Evolutionary conservation across 2,113 vertebrate species (phyloP).

Genomic region (Pseudorectes ferrugineus): DNA sequence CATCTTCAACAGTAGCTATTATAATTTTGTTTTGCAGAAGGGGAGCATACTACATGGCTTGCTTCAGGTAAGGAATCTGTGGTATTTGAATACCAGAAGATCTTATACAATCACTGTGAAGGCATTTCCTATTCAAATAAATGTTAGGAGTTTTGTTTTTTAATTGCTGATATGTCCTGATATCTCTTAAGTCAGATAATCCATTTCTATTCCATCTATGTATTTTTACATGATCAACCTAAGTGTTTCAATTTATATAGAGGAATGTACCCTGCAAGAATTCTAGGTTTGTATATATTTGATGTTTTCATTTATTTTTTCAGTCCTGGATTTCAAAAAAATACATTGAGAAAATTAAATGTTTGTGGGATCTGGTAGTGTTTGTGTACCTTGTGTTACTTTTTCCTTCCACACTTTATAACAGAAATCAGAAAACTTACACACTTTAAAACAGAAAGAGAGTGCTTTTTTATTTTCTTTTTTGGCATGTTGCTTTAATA

Average conservation of each 20-base stretch:
- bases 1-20: neutral
- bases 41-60: neutral
- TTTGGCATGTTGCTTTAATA: neutral
- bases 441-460: neutral
- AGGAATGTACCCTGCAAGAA: neutral
- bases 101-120: neutral
- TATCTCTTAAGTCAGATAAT: neutral
- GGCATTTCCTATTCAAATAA: neutral
- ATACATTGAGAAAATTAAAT: neutral
- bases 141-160: neutral
- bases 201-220: neutral
- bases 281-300: neutral
- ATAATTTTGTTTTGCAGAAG: neutral
- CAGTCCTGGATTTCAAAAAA: neutral
- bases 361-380: accelerated
- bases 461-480: neutral
- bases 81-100: neutral
- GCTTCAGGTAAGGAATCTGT: neutral
- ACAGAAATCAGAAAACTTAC: neutral
- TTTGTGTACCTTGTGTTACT: neutral
- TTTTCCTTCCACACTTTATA: neutral
- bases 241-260: neutral
- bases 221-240: accelerated
- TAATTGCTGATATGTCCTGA: neutral
- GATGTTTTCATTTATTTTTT: neutral